These are phyloP conservation scores for Creontiades dilutus DNA, from an alignment of 2,888 invertebrate genomes.

Conservation along the genomic window DNA sequence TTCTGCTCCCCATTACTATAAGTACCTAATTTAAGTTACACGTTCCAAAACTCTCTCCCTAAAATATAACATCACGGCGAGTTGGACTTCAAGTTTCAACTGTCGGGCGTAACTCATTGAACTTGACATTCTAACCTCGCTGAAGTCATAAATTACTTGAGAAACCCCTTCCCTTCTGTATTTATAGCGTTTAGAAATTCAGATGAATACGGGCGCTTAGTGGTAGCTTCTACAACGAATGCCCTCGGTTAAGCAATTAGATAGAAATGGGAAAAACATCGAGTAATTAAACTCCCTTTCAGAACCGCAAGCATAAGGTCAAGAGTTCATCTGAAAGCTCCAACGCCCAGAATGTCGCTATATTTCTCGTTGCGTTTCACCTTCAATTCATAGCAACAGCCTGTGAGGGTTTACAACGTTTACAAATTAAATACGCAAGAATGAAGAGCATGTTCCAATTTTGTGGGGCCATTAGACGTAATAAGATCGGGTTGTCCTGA, in stretches of 20 bases:
- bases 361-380: not conserved
- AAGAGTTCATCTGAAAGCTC: conserved; percentile 14
- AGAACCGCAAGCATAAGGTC: not conserved
- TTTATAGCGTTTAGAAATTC: conserved; percentile 11
- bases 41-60: not conserved
- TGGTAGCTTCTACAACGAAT: not conserved
- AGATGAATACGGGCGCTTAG: conserved; percentile 24
- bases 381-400: not conserved
- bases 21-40: not conserved
- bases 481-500: no score
- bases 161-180: conserved; percentile 7
- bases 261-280: conserved; percentile 4
- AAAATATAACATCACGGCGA: not conserved
- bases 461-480: no score
- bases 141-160: not conserved
- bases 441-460: no score
- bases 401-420: no score
- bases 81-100: not conserved
- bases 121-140: not conserved
- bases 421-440: no score
- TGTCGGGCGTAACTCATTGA: conserved; percentile 8
- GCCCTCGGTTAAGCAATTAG: conserved; percentile 29
- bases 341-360: not conserved
- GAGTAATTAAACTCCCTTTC: conserved; percentile 1
- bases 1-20: no score